A percentile compares a stretch with the other conserved stretches of the same genome.
These are phyloP conservation scores for Xestobium rufovillosum DNA, from an alignment of 2,888 invertebrate species.

Conservation along the genomic window DNA sequence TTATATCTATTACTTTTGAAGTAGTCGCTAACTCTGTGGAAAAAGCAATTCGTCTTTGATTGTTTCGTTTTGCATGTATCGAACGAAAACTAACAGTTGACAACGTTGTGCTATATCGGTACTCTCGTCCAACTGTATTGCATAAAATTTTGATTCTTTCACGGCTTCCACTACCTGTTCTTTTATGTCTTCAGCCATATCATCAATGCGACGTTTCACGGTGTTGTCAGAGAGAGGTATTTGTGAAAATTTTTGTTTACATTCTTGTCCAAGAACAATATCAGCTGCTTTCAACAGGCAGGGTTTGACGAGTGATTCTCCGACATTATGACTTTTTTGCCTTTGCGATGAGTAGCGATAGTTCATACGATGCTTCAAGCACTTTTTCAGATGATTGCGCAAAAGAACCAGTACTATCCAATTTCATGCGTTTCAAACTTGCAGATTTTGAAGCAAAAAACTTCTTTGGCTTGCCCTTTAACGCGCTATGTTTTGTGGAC, in stretches of 20 bases:
- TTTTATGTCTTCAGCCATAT: constrained; percentile 20
- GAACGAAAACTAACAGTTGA: constrained; percentile 16
- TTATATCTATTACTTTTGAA: too few relatives aligned
- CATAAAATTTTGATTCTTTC: constrained; percentile 16
- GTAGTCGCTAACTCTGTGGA: too few relatives aligned
- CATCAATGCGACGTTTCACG: constrained; percentile 21
- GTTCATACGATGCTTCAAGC: constrained; percentile 13
- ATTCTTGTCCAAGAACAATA: constrained; percentile 19
- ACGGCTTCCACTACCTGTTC: constrained; percentile 15
- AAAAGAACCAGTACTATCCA: constrained; percentile 17
- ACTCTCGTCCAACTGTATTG: constrained; percentile 24
- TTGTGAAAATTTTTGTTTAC: constrained; percentile 19
- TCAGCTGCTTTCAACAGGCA: constrained; percentile 24
- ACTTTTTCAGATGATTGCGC: constrained; percentile 11
- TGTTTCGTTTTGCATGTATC: too few relatives aligned
- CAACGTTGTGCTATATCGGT: constrained; percentile 25
- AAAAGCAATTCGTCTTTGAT: too few relatives aligned
- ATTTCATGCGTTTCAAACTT: too few relatives aligned
- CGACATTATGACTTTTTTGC: constrained; percentile 19
- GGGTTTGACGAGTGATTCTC: constrained; percentile 22
- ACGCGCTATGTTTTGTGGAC: too few relatives aligned
- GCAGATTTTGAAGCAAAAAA: too few relatives aligned
- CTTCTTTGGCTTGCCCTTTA: too few relatives aligned
- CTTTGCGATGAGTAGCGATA: constrained; percentile 19
- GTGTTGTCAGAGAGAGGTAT: constrained; percentile 22